Evolutionary conservation across 2,888 invertebrate genomes (phyloP).

Genomic region (Piscicola geometra): DNA sequence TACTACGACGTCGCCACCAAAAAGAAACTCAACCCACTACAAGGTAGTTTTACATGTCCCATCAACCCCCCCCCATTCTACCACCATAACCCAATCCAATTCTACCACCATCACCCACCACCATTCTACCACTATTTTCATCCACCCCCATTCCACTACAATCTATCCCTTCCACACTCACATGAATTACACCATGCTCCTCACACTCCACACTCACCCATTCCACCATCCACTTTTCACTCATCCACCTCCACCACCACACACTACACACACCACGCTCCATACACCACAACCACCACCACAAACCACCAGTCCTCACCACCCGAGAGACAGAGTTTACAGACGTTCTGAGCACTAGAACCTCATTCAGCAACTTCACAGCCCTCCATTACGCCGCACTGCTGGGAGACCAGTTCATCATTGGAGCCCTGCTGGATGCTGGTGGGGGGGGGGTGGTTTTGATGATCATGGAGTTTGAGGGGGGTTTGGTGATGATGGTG

Average conservation of each 20-base stretch:
- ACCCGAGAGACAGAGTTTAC: conserved; percentile 78
- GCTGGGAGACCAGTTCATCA: conserved; percentile 65
- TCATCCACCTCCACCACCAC: not conserved
- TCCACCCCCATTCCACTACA: not conserved
- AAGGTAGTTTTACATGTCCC: conserved; percentile 36
- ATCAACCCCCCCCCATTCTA: no score
- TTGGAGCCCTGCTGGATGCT: conserved; percentile 66
- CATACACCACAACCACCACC: not conserved
- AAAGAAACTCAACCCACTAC: conserved; percentile 67
- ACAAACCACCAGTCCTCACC: conserved; percentile 52
- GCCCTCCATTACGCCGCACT: conserved; percentile 83
- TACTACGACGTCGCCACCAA: conserved; percentile 65
- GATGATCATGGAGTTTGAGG: not conserved
- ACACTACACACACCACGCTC: not conserved
- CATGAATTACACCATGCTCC: no score
- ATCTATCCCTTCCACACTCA: not conserved
- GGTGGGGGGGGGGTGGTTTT: conserved; percentile 56
- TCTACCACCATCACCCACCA: conserved; percentile 1
- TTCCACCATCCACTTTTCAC: no score
- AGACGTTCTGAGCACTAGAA: conserved; percentile 62
- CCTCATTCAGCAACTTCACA: conserved; percentile 77
- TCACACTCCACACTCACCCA: no score
- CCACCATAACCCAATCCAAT: not conserved
- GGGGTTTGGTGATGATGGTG: not conserved
- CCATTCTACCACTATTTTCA: not conserved